Evolutionary conservation across 2,113 vertebrate species (phyloP).

Genomic region (Antechinus flavipes): DNA sequence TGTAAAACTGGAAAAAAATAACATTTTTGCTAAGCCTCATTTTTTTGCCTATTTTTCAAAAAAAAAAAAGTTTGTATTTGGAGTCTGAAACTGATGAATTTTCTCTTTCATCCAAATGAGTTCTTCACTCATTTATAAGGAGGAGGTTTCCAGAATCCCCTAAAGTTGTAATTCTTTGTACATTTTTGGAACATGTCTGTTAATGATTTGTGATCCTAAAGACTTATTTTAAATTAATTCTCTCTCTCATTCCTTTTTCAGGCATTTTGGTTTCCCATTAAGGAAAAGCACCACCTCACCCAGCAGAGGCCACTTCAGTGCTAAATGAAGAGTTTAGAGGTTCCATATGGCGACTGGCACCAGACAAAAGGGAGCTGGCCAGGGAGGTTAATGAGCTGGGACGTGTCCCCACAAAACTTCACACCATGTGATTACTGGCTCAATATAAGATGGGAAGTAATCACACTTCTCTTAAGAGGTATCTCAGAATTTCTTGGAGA

Average conservation of each 20-base stretch:
- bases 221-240: constrained; percentile 71
- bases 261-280: constrained; percentile 63
- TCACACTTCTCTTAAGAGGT: constrained; percentile 78
- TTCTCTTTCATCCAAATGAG: neutral
- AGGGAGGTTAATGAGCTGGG: constrained; percentile 86
- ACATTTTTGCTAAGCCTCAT: neutral
- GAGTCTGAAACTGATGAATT: neutral
- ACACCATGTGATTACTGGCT: constrained; percentile 82
- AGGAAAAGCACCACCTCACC: constrained; percentile 61
- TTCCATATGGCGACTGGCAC: constrained; percentile 92
- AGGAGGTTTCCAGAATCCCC: constrained; percentile 43
- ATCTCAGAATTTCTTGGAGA: constrained; percentile 83
- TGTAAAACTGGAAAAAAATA: constrained; percentile 35
- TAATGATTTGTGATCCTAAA: constrained; percentile 67
- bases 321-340: constrained; percentile 88
- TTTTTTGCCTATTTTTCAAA: neutral
- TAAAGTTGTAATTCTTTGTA: constrained; percentile 46
- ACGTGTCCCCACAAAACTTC: constrained; percentile 84
- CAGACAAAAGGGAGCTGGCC: constrained; percentile 85
- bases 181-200: constrained; percentile 52
- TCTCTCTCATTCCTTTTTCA: constrained; percentile 59
- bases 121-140: neutral
- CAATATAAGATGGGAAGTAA: constrained; percentile 82
- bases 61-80: neutral
- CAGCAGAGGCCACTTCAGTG: constrained; percentile 57